Conservation (phyloP, 2,888 invertebrate species). For the Cabera pusaria region DNA sequence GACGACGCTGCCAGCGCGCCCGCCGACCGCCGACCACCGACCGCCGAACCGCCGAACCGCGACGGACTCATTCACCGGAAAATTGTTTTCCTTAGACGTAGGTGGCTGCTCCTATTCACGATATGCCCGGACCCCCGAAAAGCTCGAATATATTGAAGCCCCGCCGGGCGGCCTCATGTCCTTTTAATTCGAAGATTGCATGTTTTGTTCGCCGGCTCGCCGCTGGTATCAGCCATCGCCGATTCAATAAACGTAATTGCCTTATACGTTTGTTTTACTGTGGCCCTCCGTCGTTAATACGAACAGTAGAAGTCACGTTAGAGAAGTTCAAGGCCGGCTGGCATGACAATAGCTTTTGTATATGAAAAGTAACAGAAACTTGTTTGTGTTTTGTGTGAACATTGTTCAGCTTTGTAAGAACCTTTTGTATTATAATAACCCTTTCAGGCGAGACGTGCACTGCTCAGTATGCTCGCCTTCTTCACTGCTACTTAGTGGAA, state of each 20-base stretch:
- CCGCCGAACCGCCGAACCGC: too few relatives aligned
- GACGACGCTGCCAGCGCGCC: slow-evolving; percentile 4
- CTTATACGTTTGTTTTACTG: slow-evolving; percentile 11
- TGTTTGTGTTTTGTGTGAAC: too few relatives aligned
- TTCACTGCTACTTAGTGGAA: too few relatives aligned
- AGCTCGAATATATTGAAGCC: too few relatives aligned
- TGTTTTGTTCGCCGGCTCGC: slow-evolving; percentile 7
- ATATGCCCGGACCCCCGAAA: too few relatives aligned
- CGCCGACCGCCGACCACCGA: neutral
- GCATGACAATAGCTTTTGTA: neutral
- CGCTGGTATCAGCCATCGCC: slow-evolving; percentile 10
- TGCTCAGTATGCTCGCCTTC: too few relatives aligned
- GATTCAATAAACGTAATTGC: slow-evolving; percentile 18
- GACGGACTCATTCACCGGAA: slow-evolving; percentile 42
- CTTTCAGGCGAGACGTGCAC: too few relatives aligned
- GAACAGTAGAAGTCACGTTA: too few relatives aligned
- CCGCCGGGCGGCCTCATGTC: slow-evolving; percentile 1
- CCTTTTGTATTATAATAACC: too few relatives aligned
- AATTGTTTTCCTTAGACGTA: slow-evolving; percentile 38
- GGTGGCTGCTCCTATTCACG: neutral
- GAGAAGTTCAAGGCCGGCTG: slow-evolving; percentile 3
- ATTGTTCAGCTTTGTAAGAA: too few relatives aligned
- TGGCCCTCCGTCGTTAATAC: slow-evolving; percentile 7
- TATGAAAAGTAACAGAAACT: too few relatives aligned
- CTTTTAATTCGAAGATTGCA: slow-evolving; percentile 25